Conservation (phyloP, 1,140 invertebrate species). For the Teleopsis dalmanni region DNA sequence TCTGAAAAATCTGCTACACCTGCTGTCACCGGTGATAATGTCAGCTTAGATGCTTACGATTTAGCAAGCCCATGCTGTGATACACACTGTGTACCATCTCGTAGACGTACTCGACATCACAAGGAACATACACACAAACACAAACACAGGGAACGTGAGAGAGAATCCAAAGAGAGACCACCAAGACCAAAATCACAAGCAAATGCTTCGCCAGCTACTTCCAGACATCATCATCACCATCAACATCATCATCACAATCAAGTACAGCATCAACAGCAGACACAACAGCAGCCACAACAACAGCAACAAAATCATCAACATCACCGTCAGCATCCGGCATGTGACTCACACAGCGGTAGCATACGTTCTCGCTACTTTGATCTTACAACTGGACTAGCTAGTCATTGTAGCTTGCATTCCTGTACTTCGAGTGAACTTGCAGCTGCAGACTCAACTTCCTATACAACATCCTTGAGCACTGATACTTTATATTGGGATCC, state of each 20-base stretch:
- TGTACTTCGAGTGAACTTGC: slow-evolving; percentile 68
- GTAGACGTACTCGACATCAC: slow-evolving; percentile 55
- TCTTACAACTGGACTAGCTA: slow-evolving; percentile 56
- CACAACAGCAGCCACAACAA: slow-evolving; percentile 18
- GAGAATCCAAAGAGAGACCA: slow-evolving; percentile 29
- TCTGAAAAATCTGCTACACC: slow-evolving; percentile 23
- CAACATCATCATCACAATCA: slow-evolving; percentile 12
- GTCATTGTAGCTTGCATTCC: slow-evolving; percentile 72
- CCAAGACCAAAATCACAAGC: slow-evolving; percentile 44
- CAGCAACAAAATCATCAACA: slow-evolving; percentile 21
- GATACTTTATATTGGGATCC: slow-evolving; percentile 77
- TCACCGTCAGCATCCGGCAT: slow-evolving; percentile 11
- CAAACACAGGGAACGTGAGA: slow-evolving; percentile 40
- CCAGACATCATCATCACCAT: slow-evolving; percentile 10
- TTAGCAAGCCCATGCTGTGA: slow-evolving; percentile 76
- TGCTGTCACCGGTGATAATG: slow-evolving; percentile 53
- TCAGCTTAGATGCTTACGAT: slow-evolving; percentile 73
- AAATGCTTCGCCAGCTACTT: slow-evolving; percentile 33
- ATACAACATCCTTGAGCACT: slow-evolving; percentile 73
- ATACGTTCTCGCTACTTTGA: slow-evolving; percentile 46
- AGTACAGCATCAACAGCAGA: slow-evolving; percentile 1
- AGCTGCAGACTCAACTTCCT: slow-evolving; percentile 62
- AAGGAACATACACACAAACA: slow-evolving; percentile 57
- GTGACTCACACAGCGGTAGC: slow-evolving; percentile 27
- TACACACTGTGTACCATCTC: slow-evolving; percentile 69